Evolutionary conservation across 1,140 invertebrate species (phyloP), one percentile per base, ranked within the genome.

Genomic region (Sarcophaga peregrina): DNA sequence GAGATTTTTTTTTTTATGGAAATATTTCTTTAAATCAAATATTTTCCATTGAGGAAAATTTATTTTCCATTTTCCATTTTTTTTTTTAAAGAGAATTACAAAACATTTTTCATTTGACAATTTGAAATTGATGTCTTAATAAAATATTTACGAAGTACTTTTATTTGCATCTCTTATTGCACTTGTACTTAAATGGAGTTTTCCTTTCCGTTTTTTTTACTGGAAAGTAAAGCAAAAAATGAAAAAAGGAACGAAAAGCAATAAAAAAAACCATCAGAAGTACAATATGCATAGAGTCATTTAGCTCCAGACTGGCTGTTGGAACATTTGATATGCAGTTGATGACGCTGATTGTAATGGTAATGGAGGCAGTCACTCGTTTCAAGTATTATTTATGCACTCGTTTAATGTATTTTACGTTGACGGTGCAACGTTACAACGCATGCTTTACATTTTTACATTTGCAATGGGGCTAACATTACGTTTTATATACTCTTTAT

Each of bases 321-420:
- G 15, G 54, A 58, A 58, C 54, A 58, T 58, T 58, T 58, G 54
- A 58, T 58, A 58, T 58, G 54, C 11, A 37, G 25, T 37, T 37
- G 25, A 37, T 58, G 54, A 58, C 15, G 54, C 54, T 11, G 54
- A 13, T 13, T n/a, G 54, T 58, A n/a, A 58, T 58, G 54, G 13
- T 11, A n/a, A 13, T 13, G n/a, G 54, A 58, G 15, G 15, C 54
- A 58, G 10, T 15, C 54, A 15, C 13, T n/a, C 25, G 25, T 37
- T 58, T n/a, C 54, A 58, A n/a, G 20, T 68, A 68, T 68, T 68
- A 68, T 68, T 68, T 68, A 68, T 25, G 17, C 62, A 68, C 7
- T 68, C 62, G 7, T 52, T 80, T 54, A 52, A 9, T 76, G 9
- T 20, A 37, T 72, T 76, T 76, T 48, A 15, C n/a, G 11, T 47